phyloP scores from a whole-genome alignment of 2,888 invertebrate genomes.

The Dryococelus australis region DNA sequence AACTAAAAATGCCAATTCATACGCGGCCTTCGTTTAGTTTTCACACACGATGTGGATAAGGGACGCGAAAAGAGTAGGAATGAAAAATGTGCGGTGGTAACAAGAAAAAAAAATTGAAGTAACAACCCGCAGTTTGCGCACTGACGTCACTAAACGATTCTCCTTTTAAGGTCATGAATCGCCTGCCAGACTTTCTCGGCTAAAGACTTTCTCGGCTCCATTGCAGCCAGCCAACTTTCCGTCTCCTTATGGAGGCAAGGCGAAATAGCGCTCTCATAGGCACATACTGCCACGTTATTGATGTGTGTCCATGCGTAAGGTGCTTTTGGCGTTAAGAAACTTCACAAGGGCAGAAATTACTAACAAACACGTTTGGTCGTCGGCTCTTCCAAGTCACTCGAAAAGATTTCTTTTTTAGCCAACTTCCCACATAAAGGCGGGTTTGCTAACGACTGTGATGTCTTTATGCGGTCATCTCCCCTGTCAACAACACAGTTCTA shows the following conservation, averaged over 20 bases:
- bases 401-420: background rate
- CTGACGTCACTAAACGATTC: constrained; percentile 32
- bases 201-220: constrained; percentile 25
- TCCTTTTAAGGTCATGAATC: constrained; percentile 40
- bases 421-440: background rate
- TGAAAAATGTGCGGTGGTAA: background rate
- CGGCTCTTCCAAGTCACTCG: background rate
- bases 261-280: background rate
- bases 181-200: constrained; percentile 30
- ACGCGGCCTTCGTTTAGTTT: too few relatives aligned
- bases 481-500: too few relatives aligned
- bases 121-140: background rate
- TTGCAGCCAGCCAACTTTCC: constrained; percentile 30
- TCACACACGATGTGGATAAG: background rate
- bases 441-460: too few relatives aligned
- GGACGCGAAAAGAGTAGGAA: background rate
- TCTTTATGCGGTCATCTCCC: too few relatives aligned
- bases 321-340: constrained; percentile 18
- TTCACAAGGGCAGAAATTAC: background rate
- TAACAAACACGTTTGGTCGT: background rate
- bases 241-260: constrained; percentile 37
- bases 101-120: background rate
- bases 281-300: background rate
- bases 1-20: too few relatives aligned
- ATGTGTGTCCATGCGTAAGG: too few relatives aligned